Evolutionary conservation across 2,797 vertebrate species (phyloP).

Genomic region (Sus cebifrons): DNA sequence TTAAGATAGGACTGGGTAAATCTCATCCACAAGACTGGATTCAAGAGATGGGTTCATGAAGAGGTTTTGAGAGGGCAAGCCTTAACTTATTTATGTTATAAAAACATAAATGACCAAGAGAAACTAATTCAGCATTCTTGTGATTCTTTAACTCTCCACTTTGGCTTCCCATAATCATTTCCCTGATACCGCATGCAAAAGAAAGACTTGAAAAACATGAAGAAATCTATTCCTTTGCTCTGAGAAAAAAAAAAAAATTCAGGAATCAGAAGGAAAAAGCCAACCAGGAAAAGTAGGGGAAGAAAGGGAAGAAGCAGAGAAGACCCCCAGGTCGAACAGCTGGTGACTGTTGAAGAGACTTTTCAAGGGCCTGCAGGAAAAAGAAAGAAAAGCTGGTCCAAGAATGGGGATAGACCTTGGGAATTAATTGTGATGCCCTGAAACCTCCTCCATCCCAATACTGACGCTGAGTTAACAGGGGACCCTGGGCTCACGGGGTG

Average conservation of each 20-base stretch:
- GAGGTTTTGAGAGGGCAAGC: background rate
- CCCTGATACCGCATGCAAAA: background rate
- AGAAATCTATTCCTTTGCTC: background rate
- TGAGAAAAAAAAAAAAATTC: background rate
- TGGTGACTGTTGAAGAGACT: background rate
- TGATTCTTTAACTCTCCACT: background rate
- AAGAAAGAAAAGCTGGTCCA: background rate
- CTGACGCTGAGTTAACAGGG: background rate
- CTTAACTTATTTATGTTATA: constrained; percentile 30
- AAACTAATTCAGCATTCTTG: constrained; percentile 35
- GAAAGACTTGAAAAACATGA: background rate
- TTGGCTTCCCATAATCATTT: constrained; percentile 28
- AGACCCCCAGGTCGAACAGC: background rate
- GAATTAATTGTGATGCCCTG: background rate
- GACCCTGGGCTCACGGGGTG: background rate
- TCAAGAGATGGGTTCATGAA: background rate
- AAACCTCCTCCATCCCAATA: background rate
- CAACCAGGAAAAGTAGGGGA: background rate
- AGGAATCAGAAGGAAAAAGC: background rate
- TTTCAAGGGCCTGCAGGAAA: background rate
- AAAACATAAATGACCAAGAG: constrained; percentile 9
- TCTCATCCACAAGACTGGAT: background rate
- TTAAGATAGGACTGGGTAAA: background rate
- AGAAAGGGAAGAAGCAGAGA: background rate
- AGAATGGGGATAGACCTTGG: background rate